These are phyloP conservation scores for Aspidapion aeneum DNA, from an alignment of 2,888 invertebrate genomes.

Conservation along the genomic window DNA sequence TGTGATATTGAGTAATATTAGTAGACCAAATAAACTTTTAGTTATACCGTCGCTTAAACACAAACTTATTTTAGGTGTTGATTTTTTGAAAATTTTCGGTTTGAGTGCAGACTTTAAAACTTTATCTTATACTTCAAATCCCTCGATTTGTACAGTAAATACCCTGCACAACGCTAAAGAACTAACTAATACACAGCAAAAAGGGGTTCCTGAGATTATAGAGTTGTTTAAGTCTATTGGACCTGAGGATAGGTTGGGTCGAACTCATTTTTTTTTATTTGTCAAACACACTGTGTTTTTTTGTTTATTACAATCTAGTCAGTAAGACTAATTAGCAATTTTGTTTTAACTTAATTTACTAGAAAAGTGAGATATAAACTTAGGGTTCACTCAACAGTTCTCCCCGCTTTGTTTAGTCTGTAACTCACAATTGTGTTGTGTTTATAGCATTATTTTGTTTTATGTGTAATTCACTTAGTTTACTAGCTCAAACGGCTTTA, in stretches of 20 bases:
- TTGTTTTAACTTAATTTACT: too few species aligned
- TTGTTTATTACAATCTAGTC: too few species aligned
- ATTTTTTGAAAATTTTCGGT: conserved; percentile 4
- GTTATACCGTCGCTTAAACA: conserved; percentile 8
- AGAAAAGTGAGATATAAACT: too few species aligned
- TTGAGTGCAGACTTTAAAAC: conserved; percentile 4
- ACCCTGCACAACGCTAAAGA: background rate
- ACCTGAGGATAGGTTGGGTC: conserved; percentile 1
- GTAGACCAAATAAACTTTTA: conserved; percentile 4
- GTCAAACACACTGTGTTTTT: too few species aligned
- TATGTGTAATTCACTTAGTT: too few species aligned
- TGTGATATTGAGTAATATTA: conserved; percentile 2
- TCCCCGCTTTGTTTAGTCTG: too few species aligned
- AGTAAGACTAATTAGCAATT: too few species aligned
- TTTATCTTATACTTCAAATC: background rate
- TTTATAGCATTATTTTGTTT: too few species aligned
- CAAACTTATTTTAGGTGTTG: conserved; percentile 8
- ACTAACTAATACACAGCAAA: background rate
- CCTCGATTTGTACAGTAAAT: background rate
- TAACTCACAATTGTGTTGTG: too few species aligned
- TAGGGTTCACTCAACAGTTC: too few species aligned
- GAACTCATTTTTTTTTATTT: too few species aligned
- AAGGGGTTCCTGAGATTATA: background rate
- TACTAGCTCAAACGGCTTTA: too few species aligned
- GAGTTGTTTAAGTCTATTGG: conserved; percentile 6